These are phyloP conservation scores for Anoncus sp. DNA, from an alignment of 2,888 invertebrate species.

Conservation along the genomic window DNA sequence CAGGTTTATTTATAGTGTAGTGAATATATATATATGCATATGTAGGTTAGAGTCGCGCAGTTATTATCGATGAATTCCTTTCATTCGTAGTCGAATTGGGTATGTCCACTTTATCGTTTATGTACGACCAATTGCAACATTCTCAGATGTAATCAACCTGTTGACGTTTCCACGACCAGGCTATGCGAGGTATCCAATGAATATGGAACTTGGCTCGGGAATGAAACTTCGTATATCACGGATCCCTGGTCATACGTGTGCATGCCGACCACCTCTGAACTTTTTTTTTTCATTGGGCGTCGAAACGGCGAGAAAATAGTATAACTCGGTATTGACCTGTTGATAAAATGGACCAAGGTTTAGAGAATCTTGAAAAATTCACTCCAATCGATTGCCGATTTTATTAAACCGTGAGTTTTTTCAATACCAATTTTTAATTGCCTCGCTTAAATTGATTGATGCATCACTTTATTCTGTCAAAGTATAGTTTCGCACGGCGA, in stretches of 20 bases:
- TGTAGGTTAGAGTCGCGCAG: background rate
- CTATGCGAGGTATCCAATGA: constrained; percentile 38
- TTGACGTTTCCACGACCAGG: constrained; percentile 38
- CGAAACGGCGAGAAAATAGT: constrained; percentile 18
- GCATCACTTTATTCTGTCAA: too few relatives aligned
- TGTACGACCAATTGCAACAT: constrained; percentile 23
- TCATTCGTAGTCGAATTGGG: constrained; percentile 17
- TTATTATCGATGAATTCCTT: constrained; percentile 37
- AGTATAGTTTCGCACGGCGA: background rate
- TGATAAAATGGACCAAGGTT: background rate
- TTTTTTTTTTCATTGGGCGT: constrained; percentile 13
- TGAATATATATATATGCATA: constrained; percentile 9
- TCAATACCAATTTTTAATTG: background rate
- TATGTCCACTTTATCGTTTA: constrained; percentile 13
- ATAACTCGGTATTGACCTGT: constrained; percentile 31
- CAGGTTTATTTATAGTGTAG: background rate
- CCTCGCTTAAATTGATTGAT: background rate
- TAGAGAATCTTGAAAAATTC: background rate
- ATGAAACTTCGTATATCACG: constrained; percentile 21
- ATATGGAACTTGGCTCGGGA: constrained; percentile 44
- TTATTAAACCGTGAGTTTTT: background rate
- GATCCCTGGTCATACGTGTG: constrained; percentile 20
- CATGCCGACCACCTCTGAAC: constrained; percentile 1
- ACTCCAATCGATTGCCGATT: background rate
- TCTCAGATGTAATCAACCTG: constrained; percentile 54